A percentile compares a stretch with the other conserved stretches of the same genome.
phyloP scores from a whole-genome alignment of 2,113 vertebrate species.

The Pardalotus punctatus region DNA sequence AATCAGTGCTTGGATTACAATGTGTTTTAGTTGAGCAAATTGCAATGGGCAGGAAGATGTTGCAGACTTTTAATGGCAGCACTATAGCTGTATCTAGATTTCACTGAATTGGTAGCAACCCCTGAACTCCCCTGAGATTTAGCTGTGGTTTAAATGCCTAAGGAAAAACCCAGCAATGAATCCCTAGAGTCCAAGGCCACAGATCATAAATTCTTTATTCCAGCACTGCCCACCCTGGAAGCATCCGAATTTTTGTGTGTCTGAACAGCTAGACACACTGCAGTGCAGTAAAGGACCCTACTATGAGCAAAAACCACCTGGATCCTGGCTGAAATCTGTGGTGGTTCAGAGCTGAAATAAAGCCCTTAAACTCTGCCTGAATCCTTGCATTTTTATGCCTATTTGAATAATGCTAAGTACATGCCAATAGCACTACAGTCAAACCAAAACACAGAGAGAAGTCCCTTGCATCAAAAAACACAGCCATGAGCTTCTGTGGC shows the following conservation, averaged over 20 bases:
- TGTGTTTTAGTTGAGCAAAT: neutral
- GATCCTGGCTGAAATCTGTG: neutral
- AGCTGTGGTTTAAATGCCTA: neutral
- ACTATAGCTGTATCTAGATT: neutral
- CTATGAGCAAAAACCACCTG: neutral
- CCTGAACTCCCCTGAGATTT: neutral
- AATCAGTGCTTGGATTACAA: neutral
- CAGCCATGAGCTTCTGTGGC: fast-evolving
- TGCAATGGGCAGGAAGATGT: neutral
- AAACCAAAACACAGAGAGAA: neutral
- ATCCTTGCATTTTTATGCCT: neutral
- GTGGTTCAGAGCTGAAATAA: neutral
- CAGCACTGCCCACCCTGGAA: neutral
- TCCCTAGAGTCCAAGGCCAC: neutral
- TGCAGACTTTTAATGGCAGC: neutral
- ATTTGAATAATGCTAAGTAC: neutral
- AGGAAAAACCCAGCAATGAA: neutral
- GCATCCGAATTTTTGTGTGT: neutral
- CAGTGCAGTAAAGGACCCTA: neutral
- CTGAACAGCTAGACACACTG: neutral
- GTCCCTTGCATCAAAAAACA: neutral
- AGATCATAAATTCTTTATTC: neutral
- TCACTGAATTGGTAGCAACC: neutral
- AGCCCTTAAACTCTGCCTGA: neutral
- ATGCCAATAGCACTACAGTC: neutral